Base-by-base conservation (phyloP, 2,113 vertebrate genomes). In the Ptilorrhoa leucosticta region DNA sequence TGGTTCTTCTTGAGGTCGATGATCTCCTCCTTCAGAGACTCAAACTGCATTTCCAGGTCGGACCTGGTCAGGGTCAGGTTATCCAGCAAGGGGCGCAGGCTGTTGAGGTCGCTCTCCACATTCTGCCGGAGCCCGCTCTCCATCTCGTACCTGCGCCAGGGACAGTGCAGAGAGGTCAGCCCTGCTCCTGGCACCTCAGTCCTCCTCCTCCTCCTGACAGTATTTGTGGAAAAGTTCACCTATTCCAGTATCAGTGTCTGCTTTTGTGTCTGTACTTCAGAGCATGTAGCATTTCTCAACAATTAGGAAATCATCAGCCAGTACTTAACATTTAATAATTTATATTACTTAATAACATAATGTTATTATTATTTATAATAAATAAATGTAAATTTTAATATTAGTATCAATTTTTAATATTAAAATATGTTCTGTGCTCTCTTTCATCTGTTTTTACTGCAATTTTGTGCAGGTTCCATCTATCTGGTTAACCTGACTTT, bases 11-110 rank as follows among this genome's bases (percentile, higher is more conserved):
- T 99, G 95, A 99, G 97, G 83, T 98, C 97, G 15, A 98, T 93
- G 95, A 99, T 96, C 94, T 99, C 99, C 96, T 99, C 98, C 96
- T 98, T 98, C 57, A 99, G 98, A 71, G 98, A 98, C 94, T 99
- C 98, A 87, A 99, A 98, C 53, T 99, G 98, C 65, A 98, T 98
- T 70, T 98, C 97, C 91, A 99, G 97, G 58, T 98, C 98, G 0
- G 97, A 79, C 69, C 95, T 99, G 84, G 93, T 91, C 44, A 99
- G 97, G 40, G 99, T 98, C 97, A 99, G 98, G 23, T 98, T 98
- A 0, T 99, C 98, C 98, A 99, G 96, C 33, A 99, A 90, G 82
- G 98, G 98, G 60, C 96, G 93, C 95, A 99, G 92, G 48, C 98
- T 98, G 0, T 89, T 77, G 20, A 99, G 98, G 96, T 99, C 99